A percentile compares a stretch with the other conserved stretches of the same genome.
phyloP scores from a whole-genome alignment of 2,888 invertebrate species.

The Sinotaia quadrata region DNA sequence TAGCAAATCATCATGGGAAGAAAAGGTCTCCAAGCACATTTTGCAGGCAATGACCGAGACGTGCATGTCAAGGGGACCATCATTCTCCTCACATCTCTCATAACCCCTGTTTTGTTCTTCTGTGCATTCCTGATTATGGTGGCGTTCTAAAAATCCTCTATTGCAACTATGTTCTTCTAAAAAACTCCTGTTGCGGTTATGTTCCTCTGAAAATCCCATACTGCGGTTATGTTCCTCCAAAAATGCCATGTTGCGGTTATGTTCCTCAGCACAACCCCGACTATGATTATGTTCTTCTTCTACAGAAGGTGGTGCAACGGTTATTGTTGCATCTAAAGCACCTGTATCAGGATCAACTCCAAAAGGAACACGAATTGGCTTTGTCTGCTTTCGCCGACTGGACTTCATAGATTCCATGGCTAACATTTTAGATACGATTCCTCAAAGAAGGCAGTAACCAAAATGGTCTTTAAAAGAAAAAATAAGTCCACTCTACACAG shows the following conservation, averaged over 20 bases:
- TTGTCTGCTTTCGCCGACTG: constrained; percentile 68
- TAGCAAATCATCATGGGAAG: constrained; percentile 35
- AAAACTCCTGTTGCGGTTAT: too few species aligned
- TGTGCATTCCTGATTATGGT: too few species aligned
- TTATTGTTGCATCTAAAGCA: background rate
- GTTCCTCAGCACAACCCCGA: background rate
- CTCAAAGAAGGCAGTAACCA: too few species aligned
- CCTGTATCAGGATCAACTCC: constrained; percentile 29
- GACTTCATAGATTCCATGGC: constrained; percentile 50
- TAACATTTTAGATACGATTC: constrained; percentile 23
- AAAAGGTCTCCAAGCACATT: constrained; percentile 44
- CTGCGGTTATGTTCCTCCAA: too few species aligned
- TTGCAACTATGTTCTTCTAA: too few species aligned
- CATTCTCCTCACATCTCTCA: constrained; percentile 11
- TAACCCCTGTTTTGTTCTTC: too few species aligned
- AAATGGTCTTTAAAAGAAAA: too few species aligned
- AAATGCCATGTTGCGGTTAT: too few species aligned
- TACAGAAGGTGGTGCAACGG: background rate
- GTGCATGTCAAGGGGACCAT: constrained; percentile 46
- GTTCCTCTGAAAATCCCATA: too few species aligned
- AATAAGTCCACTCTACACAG: too few species aligned
- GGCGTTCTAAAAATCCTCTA: too few species aligned
- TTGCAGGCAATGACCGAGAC: constrained; percentile 40
- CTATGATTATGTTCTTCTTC: constrained; percentile 25
- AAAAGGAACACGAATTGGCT: constrained; percentile 52